Evolutionary conservation across 2,888 invertebrate genomes (phyloP).

Genomic region (Sycophila texana): DNA sequence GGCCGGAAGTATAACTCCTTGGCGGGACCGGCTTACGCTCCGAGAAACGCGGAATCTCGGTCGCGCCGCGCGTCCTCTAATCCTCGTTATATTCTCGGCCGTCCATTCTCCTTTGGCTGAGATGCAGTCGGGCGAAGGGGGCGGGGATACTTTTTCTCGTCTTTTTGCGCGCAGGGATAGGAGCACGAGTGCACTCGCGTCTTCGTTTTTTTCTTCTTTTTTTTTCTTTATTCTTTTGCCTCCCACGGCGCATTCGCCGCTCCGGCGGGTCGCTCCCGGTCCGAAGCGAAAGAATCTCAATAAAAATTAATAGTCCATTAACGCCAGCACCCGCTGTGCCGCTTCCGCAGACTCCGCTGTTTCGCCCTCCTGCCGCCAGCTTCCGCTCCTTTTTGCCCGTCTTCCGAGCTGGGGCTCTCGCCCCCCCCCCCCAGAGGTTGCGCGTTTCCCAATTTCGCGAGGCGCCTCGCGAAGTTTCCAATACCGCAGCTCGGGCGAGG

Average conservation of each 20-base stretch:
- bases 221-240: slow-evolving; percentile 12
- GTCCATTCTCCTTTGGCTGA: slow-evolving; percentile 42
- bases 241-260: background rate
- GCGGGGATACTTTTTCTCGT: slow-evolving; percentile 21
- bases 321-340: background rate
- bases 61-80: slow-evolving; percentile 25
- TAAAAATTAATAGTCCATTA: slow-evolving; percentile 55
- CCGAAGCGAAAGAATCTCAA: slow-evolving; percentile 40
- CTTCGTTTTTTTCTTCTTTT: slow-evolving; percentile 2
- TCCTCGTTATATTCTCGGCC: slow-evolving; percentile 51
- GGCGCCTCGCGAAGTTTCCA: slow-evolving; percentile 27
- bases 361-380: background rate
- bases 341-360: background rate
- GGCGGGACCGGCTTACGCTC: slow-evolving; percentile 27
- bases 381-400: background rate
- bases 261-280: too few relatives aligned
- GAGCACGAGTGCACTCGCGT: background rate
- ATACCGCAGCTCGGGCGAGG: background rate
- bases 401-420: too few relatives aligned
- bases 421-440: background rate
- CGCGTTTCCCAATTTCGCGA: slow-evolving; percentile 29
- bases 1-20: slow-evolving; percentile 41
- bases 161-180: background rate
- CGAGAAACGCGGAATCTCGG: slow-evolving; percentile 37
- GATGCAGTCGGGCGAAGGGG: background rate